Base-by-base conservation (phyloP, 2,888 invertebrate species). In the Scrobipalpa atriplicella region DNA sequence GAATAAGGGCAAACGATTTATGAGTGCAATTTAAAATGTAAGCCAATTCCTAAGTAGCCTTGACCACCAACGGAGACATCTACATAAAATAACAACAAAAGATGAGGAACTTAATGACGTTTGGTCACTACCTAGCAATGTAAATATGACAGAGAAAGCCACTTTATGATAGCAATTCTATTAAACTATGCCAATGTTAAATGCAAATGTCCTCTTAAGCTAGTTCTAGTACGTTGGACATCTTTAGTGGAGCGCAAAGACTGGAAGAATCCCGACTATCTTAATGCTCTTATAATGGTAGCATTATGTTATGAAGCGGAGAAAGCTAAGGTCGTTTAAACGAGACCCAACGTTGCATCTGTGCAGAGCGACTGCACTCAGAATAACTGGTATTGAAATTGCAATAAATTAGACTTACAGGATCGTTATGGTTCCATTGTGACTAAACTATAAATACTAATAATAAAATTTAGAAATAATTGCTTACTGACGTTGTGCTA, bases 201-300 rank as follows among this genome's bases (percentile, higher is more conserved):
- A 81, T 81, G 77, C 76, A 81, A 82, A 84, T 79, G 69, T 67
- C 73, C 73, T 74, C 69, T 67, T 71, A 74, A 74, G 75, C 73
- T 73, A 71, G 72, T 81, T 77, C 73, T 73, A 78, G 71, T 74
- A 69, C 72, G 77, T 75, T 75, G 74, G 77, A 72, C 72, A 73
- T 78, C 78, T 78, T 83, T 76, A 80, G 71, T 62, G 70, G 75
- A 80, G 76, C 72, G 70, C 78, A 76, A 75, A 82, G 82, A 78
- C 74, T 79, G 54, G 54, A 56, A 29, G 54, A 56, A 56, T 56
- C 76, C 78, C 76, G 75, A 77, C 80, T 74, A 82, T 83, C 82
- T 78, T 89, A 90, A 91, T 89, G 90, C 76, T 73, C 83, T 87
- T 90, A 88, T 90, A 91, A 91, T 91, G 80, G 78, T 76, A 76